Conservation (phyloP, 1,140 invertebrate genomes). For the Lanistes nyassanus region DNA sequence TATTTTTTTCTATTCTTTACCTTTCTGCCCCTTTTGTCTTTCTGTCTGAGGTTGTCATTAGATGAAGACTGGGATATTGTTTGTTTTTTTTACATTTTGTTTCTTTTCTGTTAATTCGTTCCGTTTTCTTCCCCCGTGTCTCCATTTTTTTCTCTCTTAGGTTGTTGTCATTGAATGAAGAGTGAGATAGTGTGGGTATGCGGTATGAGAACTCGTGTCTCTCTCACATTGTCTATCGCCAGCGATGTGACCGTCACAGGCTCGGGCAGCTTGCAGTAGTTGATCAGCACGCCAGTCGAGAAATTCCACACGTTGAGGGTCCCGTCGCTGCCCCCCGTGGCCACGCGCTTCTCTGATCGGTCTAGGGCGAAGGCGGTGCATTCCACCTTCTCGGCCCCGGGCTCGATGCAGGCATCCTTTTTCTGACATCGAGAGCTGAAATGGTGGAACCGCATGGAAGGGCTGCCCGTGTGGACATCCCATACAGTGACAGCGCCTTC, state of each 20-base stretch:
- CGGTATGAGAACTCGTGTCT: too few species aligned
- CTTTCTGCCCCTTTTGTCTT: too few species aligned
- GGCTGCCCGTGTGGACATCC: constrained; percentile 53
- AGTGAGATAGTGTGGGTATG: too few species aligned
- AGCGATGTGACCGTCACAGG: constrained; percentile 33
- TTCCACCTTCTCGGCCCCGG: constrained; percentile 67
- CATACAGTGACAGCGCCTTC: constrained; percentile 57
- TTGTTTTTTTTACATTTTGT: too few species aligned
- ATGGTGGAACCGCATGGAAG: constrained; percentile 55
- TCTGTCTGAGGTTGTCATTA: too few species aligned
- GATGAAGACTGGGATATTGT: too few species aligned
- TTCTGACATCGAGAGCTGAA: constrained; percentile 42
- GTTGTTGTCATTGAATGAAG: too few species aligned
- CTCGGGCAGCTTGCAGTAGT: constrained; percentile 57
- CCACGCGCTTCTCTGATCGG: constrained; percentile 75
- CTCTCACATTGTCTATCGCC: background rate
- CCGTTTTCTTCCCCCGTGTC: too few species aligned
- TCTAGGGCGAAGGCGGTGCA: constrained; percentile 77
- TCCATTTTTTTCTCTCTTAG: too few species aligned
- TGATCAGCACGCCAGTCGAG: constrained; percentile 76
- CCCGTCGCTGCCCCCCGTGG: constrained; percentile 75
- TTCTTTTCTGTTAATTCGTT: too few species aligned
- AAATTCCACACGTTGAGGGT: constrained; percentile 81
- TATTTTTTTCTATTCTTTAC: too few species aligned
- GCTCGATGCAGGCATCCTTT: constrained; percentile 72